Conservation (phyloP, 1,140 invertebrate genomes). For the Drosophila azteca region DNA sequence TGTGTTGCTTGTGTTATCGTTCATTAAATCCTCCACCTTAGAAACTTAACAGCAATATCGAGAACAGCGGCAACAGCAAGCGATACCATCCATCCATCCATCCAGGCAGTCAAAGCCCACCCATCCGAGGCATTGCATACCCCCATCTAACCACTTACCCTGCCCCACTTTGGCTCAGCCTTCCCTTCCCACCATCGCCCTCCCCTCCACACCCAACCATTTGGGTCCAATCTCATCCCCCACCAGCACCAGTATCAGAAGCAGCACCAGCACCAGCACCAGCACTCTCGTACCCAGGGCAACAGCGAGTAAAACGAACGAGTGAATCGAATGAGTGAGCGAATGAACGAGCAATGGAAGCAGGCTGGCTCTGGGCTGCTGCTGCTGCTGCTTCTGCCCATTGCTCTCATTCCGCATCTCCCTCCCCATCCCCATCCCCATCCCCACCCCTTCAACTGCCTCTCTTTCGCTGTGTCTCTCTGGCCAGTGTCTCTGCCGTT, state of each 20-base stretch:
- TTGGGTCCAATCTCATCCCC: no score
- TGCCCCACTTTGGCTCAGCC: slow-evolving; percentile 62
- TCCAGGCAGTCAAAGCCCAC: neutral
- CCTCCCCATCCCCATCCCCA: slow-evolving; percentile 4
- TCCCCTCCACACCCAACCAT: neutral
- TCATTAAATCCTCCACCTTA: slow-evolving; percentile 80
- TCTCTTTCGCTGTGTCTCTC: slow-evolving; percentile 2
- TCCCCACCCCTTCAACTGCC: slow-evolving; percentile 3
- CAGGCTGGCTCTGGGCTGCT: slow-evolving; percentile 22
- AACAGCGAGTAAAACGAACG: slow-evolving; percentile 32
- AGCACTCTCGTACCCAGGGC: slow-evolving; percentile 1
- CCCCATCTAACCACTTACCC: slow-evolving; percentile 51
- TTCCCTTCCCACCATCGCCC: neutral
- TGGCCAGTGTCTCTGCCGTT: slow-evolving; percentile 50
- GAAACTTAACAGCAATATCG: slow-evolving; percentile 75
- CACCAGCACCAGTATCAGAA: no score
- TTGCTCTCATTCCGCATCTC: slow-evolving; percentile 26
- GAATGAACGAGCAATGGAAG: slow-evolving; percentile 20
- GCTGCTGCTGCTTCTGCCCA: slow-evolving; percentile 9
- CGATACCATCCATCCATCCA: slow-evolving; percentile 27
- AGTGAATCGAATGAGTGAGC: no score
- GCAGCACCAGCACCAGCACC: neutral
- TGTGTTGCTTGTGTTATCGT: slow-evolving; percentile 57
- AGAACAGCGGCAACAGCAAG: slow-evolving; percentile 63
- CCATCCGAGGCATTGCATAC: neutral